Conservation (phyloP, 2,797 vertebrate species). For the Diplodus sargus region DNA sequence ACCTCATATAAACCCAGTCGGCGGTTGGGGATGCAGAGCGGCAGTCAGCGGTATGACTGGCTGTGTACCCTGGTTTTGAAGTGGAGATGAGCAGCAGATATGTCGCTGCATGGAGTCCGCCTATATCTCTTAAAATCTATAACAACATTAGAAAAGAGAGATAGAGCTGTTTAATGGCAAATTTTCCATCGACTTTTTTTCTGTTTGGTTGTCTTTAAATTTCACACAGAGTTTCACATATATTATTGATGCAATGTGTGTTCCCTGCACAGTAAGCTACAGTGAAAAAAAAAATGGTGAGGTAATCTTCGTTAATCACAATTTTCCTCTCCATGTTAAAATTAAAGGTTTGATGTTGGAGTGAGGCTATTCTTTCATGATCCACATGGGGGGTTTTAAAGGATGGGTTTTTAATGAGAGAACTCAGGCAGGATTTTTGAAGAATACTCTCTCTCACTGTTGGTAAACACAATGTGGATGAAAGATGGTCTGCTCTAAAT, state of each 20-base stretch:
- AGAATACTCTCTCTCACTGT: conserved; percentile 39
- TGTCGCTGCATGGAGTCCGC: conserved; percentile 38
- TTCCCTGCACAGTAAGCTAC: conserved; percentile 4
- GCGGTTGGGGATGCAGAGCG: conserved; percentile 47
- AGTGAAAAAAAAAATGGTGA: background rate
- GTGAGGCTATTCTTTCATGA: conserved; percentile 26
- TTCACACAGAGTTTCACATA: conserved; percentile 13
- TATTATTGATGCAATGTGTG: background rate
- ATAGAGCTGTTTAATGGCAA: conserved; percentile 24
- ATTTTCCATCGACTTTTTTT: background rate
- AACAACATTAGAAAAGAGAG: conserved; percentile 24
- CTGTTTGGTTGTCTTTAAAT: background rate
- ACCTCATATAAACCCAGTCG: conserved; percentile 65
- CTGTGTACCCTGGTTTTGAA: conserved; percentile 63
- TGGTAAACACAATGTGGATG: conserved; percentile 47
- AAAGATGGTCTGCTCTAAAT: conserved; percentile 39
- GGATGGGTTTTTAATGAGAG: conserved; percentile 43
- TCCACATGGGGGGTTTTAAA: conserved; percentile 35
- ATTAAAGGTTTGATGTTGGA: conserved; percentile 38
- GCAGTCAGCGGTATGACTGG: conserved; percentile 34
- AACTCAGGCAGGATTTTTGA: conserved; percentile 28
- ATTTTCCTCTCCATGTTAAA: conserved; percentile 1
- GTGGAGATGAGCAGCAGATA: conserved; percentile 67
- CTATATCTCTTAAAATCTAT: conserved; percentile 42
- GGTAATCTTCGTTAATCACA: conserved; percentile 19